Evolutionary conservation across 2,113 vertebrate species (phyloP), one percentile per base, ranked within the genome.

Genomic region (Macquaria ambigua): DNA sequence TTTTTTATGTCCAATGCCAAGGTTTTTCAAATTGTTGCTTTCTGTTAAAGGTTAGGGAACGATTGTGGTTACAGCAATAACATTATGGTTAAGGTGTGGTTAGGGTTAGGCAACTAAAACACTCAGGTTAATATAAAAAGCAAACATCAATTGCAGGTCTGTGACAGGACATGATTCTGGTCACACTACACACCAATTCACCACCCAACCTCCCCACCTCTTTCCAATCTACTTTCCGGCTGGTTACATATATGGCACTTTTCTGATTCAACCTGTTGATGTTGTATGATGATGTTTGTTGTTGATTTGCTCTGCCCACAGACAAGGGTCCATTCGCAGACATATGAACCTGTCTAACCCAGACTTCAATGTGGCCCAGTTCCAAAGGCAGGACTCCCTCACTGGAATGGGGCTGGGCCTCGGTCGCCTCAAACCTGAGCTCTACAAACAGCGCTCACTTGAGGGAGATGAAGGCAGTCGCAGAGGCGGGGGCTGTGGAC

Each of bases 301-400:
- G 20, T 48, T 39, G n/a, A 78, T 85, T 84, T 77, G 28, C 6
- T 84, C 77, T 91, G 66, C 88, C 53, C 90, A 81, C 93, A 99
- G 98, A 95, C 97, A 97, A 90, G 97, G 97, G 63, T 97, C 98
- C 18, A 97, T 99, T 81, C 96, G 96, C 87, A 97, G 98, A 87
- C 98, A 99, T 87, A 97, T 99, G 93, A 99, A 99, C 94, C 96
- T 98, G 82, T 99, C 98, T 25, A 99, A 99, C 85, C 98, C 98
- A 0, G 98, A 99, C 94, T 99, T 99, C 95, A 98, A 97, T 52
- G 96, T 99, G 92, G 97, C 98, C 34, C 98, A 99, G 93, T 98
- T 98, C 84, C 98, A 99, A 94, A 97, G 97, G 88, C 98, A 99
- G 93, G 98, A 99, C 81, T 98, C 98, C 21, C 94, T 98, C 87